These are phyloP conservation scores for Calyptomena viridis DNA, from an alignment of 2,113 vertebrate species.

Conservation along the genomic window DNA sequence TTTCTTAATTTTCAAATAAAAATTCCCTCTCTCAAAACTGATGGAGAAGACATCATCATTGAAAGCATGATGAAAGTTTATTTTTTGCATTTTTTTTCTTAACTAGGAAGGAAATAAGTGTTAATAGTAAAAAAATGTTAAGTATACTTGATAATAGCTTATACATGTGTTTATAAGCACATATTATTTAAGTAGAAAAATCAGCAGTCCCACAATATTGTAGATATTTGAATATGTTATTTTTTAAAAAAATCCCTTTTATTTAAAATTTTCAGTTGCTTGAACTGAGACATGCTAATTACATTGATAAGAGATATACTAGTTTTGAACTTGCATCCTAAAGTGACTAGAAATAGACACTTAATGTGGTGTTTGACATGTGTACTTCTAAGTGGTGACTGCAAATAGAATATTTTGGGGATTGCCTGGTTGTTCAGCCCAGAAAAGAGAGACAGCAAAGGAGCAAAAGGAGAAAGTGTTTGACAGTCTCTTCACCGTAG, in stretches of 20 bases:
- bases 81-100: background rate
- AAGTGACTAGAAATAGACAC: background rate
- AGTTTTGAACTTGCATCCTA: background rate
- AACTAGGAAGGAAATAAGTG: background rate
- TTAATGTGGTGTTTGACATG: accelerated
- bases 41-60: background rate
- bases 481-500: background rate
- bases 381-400: background rate
- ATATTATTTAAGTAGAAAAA: background rate
- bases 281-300: background rate
- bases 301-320: background rate
- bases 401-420: background rate
- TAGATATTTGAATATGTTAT: background rate
- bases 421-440: background rate
- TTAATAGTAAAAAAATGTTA: background rate
- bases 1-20: background rate
- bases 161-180: background rate
- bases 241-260: background rate
- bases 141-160: background rate
- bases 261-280: background rate
- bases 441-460: background rate
- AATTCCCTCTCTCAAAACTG: accelerated
- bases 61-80: background rate
- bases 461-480: background rate
- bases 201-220: accelerated